Percentiles rank a stretch among this genome's conserved stretches.
These are phyloP conservation scores for Thelaira solivaga DNA, from an alignment of 2,888 invertebrate genomes.

Conservation along the genomic window DNA sequence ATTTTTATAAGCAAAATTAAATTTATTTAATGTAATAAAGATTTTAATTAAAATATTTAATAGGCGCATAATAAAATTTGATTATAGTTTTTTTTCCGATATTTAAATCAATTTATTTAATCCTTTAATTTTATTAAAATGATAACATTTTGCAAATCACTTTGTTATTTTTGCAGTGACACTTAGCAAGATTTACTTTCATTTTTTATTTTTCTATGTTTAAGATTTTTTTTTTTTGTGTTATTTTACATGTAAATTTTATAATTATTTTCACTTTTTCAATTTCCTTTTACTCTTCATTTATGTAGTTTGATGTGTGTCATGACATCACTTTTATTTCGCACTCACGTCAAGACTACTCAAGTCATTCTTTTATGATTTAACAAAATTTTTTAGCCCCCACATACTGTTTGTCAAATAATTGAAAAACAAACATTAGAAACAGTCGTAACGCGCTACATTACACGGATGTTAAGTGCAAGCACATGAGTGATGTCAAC, in stretches of 20 bases:
- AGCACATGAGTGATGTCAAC: conserved; percentile 65
- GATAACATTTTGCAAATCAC: no score
- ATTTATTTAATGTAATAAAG: no score
- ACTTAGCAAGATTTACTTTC: no score
- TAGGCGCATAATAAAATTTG: no score
- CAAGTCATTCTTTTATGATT: conserved; percentile 38
- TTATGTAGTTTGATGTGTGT: conserved; percentile 38
- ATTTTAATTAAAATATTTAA: no score
- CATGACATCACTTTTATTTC: conserved; percentile 69
- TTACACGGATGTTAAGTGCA: conserved; percentile 37
- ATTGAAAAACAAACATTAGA: conserved; percentile 13
- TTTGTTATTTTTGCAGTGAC: no score
- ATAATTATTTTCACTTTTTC: neutral
- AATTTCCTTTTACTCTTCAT: neutral
- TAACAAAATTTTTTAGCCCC: conserved; percentile 19
- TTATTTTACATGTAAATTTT: neutral
- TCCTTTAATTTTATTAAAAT: no score
- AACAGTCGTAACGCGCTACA: conserved; percentile 21
- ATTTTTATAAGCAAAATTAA: no score
- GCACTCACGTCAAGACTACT: conserved; percentile 49
- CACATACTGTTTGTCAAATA: conserved; percentile 25
- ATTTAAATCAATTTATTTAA: no score
- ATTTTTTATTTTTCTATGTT: no score
- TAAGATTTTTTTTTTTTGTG: no score
- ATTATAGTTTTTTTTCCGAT: no score